Base-by-base conservation (phyloP, 2,888 invertebrate genomes). In the Petrolisthes manimaculis region DNA sequence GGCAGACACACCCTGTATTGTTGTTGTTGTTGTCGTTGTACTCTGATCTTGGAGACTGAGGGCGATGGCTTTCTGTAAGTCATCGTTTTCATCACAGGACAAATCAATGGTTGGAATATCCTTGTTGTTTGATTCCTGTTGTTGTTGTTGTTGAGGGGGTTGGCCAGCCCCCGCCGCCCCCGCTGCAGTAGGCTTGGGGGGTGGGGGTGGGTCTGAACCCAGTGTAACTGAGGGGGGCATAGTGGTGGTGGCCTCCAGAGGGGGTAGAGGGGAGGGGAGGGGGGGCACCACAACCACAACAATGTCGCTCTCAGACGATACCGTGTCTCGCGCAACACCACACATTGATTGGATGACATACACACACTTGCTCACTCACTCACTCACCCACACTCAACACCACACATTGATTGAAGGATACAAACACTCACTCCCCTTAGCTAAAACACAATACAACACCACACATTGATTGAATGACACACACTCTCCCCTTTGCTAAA, bases 1-100 rank as follows among this genome's bases (percentile, higher is more conserved):
- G 0, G 91, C 89, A n/a, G 91, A 86, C 21, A 91, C 77, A 90
- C 93, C 93, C 91, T 93, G 93, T 90, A 93, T 93, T 90, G 93
- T 93, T 90, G 93, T 93, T 90, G 93, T 93, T 67, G 92, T 92
- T 1, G 93, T 92, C 6, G 92, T 91, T 88, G 93, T 93, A 88
- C 93, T 92, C 87, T 92, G 92, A 81, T 93, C 93, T 91, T 93
- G 92, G 37, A 93, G 92, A 90, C 93, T 93, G 37, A 93, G 92
- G 24, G 92, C 93, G 56, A 93, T 93, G 54, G 93, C 93, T 90
- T 93, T 93, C 91, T 93, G 93, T n/a, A 93, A 91, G 82, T 93
- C 93, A 71, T 90, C 89, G 53, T 86, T 89, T 80, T 90, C 90
- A 81, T 88, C 86, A 21, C 80, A 78, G 18, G 89, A 82, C 21